Evolutionary conservation across 2,797 vertebrate genomes (phyloP).

Genomic region (Acanthornis magna): DNA sequence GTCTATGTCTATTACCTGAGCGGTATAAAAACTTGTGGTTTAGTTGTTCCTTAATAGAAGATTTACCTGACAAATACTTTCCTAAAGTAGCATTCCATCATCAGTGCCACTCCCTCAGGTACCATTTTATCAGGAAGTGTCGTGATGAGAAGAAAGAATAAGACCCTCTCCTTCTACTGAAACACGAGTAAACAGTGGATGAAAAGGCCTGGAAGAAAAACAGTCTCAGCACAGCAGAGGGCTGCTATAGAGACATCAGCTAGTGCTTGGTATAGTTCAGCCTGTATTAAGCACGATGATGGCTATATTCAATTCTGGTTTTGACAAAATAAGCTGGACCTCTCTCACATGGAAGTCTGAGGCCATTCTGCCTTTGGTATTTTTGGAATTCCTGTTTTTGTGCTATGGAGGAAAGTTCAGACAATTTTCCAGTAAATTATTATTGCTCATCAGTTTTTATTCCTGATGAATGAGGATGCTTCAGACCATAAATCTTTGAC

Average conservation of each 20-base stretch:
- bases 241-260: background rate
- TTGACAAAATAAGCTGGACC: background rate
- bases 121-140: background rate
- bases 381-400: slow-evolving; percentile 46
- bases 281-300: background rate
- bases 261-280: background rate
- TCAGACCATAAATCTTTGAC: slow-evolving; percentile 38
- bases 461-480: slow-evolving; percentile 14
- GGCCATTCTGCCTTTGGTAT: background rate
- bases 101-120: background rate
- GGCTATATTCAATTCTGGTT: background rate
- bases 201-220: background rate
- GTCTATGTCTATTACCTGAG: background rate
- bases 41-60: background rate
- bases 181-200: background rate
- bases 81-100: background rate
- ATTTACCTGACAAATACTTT: slow-evolving; percentile 8
- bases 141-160: background rate
- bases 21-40: background rate
- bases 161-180: background rate
- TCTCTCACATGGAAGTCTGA: background rate
- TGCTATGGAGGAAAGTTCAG: background rate
- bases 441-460: slow-evolving; percentile 47
- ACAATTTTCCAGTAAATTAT: slow-evolving; percentile 40
- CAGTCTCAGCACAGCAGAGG: background rate